Conservation (phyloP, 2,113 vertebrate species). For the Lethenteron camtschaticum region DNA sequence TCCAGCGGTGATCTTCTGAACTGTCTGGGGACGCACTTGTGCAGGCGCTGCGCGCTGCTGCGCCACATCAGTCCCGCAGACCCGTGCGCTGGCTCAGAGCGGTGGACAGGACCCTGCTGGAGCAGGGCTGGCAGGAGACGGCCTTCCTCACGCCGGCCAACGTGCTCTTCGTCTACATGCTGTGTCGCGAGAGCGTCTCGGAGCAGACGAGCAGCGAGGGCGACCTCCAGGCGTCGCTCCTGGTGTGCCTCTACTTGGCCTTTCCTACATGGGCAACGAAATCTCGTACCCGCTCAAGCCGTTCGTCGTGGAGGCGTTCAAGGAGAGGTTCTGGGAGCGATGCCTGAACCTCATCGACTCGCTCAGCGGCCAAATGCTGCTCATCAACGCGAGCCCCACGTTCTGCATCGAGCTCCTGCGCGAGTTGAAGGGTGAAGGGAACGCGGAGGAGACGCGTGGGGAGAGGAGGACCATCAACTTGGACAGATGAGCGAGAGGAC, state of each 20-base stretch:
- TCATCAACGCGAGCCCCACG: constrained; percentile 87
- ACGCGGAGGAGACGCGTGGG: too few species aligned
- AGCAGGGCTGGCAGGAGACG: constrained; percentile 96
- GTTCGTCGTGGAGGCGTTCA: constrained; percentile 75
- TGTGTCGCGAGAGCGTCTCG: constrained; percentile 71
- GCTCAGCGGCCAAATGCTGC: constrained; percentile 94
- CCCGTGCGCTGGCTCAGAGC: constrained; percentile 80
- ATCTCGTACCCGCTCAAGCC: constrained; percentile 86
- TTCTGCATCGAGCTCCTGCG: constrained; percentile 94
- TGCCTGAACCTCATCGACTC: constrained; percentile 85
- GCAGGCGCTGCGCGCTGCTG: constrained; percentile 74
- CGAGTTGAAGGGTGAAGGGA: constrained; percentile 72
- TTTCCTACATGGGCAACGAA: constrained; percentile 93
- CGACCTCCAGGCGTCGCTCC: constrained; percentile 62
- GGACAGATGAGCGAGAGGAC: too few species aligned
- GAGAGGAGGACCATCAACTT: too few species aligned
- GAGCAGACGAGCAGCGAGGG: constrained; percentile 64
- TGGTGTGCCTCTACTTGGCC: constrained; percentile 78
- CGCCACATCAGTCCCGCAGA: constrained; percentile 81
- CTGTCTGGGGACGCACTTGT: constrained; percentile 84
- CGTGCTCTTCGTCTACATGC: constrained; percentile 83
- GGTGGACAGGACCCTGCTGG: constrained; percentile 77
- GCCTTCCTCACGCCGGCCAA: constrained; percentile 91
- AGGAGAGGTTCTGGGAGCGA: constrained; percentile 95
- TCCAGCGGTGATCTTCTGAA: constrained; percentile 87